Conservation (phyloP, 2,797 vertebrate species). For the Rhinella marina region DNA sequence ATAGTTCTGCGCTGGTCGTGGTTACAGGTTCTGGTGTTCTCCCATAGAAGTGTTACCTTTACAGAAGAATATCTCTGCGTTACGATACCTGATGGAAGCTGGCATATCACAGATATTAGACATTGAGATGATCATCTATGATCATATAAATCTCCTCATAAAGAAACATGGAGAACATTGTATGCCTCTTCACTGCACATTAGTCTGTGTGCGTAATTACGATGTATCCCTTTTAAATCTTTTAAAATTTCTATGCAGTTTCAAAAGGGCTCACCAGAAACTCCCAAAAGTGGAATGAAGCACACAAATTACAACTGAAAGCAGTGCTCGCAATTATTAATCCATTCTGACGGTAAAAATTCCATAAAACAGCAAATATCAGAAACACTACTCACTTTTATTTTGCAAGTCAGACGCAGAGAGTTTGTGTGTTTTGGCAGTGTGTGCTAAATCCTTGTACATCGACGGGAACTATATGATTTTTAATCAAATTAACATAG, state of each 20-base stretch:
- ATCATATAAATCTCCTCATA: constrained; percentile 44
- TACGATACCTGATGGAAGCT: not conserved
- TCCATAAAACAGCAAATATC: constrained; percentile 40
- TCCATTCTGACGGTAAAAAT: constrained; percentile 40
- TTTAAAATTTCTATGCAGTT: constrained; percentile 26
- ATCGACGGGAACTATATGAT: constrained; percentile 45
- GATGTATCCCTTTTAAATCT: constrained; percentile 44
- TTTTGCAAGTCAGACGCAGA: constrained; percentile 33
- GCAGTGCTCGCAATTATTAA: constrained; percentile 39
- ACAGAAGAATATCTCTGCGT: not conserved
- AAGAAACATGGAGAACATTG: constrained; percentile 57
- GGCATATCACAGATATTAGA: constrained; percentile 57
- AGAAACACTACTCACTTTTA: constrained; percentile 43
- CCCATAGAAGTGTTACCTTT: not conserved
- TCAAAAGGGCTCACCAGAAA: constrained; percentile 38
- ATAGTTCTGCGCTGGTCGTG: too few relatives aligned
- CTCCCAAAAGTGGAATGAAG: constrained; percentile 34
- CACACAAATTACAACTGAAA: constrained; percentile 23
- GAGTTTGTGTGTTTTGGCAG: constrained; percentile 43
- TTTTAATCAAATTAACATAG: constrained; percentile 56
- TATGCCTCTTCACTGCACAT: not conserved
- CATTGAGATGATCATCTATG: constrained; percentile 40
- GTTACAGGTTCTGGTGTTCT: not conserved
- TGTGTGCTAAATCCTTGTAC: constrained; percentile 41
- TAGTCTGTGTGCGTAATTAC: constrained; percentile 45